Percentiles rank a stretch among this genome's conserved stretches.
phyloP scores from a whole-genome alignment of 2,113 vertebrate genomes.

The Pogonocichla stellata region DNA sequence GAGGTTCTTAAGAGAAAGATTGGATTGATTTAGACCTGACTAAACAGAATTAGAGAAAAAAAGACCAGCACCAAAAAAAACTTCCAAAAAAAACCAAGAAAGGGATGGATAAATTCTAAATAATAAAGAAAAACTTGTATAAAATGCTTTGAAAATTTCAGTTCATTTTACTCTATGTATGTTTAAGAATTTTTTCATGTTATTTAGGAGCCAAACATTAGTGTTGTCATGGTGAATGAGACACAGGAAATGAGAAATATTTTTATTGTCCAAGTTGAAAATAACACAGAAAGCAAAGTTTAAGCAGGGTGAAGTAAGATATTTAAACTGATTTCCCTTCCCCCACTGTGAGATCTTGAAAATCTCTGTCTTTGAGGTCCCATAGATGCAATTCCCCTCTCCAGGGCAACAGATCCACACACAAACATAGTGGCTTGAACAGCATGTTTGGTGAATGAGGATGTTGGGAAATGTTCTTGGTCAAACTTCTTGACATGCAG shows the following conservation, averaged over 20 bases:
- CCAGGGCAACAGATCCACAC: background rate
- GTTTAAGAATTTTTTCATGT: background rate
- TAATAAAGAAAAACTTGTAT: background rate
- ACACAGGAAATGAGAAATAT: background rate
- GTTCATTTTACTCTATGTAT: background rate
- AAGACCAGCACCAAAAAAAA: background rate
- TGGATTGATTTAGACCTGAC: background rate
- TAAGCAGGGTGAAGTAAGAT: background rate
- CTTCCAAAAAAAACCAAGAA: accelerated
- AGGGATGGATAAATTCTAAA: background rate
- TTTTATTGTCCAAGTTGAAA: background rate
- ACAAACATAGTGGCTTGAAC: background rate
- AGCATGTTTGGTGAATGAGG: background rate
- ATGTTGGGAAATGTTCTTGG: background rate
- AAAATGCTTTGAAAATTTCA: background rate
- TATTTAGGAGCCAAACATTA: background rate
- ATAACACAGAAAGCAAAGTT: background rate
- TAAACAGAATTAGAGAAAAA: background rate
- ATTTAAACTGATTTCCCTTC: background rate
- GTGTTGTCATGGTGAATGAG: background rate
- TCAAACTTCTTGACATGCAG: background rate
- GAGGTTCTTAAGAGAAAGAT: background rate
- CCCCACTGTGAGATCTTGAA: background rate
- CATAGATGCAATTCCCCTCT: background rate
- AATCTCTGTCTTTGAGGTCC: background rate